Conservation (phyloP, 2,113 vertebrate genomes). For the Solea solea region DNA sequence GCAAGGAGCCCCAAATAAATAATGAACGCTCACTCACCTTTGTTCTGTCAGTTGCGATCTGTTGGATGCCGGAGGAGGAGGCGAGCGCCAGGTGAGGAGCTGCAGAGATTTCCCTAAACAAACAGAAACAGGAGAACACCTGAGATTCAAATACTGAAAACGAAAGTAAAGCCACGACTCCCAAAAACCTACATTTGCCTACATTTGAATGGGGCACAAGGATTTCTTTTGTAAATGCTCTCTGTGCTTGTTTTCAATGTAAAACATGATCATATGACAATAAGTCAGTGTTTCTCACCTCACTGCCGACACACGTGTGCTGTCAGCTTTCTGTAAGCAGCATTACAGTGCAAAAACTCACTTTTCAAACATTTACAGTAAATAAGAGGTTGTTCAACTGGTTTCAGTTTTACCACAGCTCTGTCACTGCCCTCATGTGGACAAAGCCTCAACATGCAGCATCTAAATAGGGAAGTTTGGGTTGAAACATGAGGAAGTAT, state of each 20-base stretch:
- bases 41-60: slow-evolving; percentile 58
- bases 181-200: slow-evolving; percentile 64
- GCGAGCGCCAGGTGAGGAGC: slow-evolving; percentile 34
- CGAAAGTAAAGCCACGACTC: slow-evolving; percentile 27
- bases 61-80: slow-evolving; percentile 46
- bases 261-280: background rate
- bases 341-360: slow-evolving; percentile 5
- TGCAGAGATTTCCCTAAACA: slow-evolving; percentile 83
- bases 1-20: background rate
- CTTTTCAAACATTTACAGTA: slow-evolving; percentile 55
- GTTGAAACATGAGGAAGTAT: slow-evolving; percentile 37
- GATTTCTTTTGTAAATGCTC: background rate
- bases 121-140: slow-evolving; percentile 68
- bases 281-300: background rate
- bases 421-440: slow-evolving; percentile 59
- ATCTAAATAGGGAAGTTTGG: slow-evolving; percentile 7
- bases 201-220: slow-evolving; percentile 68
- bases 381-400: slow-evolving; percentile 43
- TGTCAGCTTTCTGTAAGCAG: background rate
- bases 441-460: slow-evolving; percentile 19
- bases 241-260: background rate
- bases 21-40: slow-evolving; percentile 42
- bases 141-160: slow-evolving; percentile 67
- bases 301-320: background rate
- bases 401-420: slow-evolving; percentile 29